Evolutionary conservation across 2,888 invertebrate species (phyloP).

Genomic region (Pollenia amentaria): DNA sequence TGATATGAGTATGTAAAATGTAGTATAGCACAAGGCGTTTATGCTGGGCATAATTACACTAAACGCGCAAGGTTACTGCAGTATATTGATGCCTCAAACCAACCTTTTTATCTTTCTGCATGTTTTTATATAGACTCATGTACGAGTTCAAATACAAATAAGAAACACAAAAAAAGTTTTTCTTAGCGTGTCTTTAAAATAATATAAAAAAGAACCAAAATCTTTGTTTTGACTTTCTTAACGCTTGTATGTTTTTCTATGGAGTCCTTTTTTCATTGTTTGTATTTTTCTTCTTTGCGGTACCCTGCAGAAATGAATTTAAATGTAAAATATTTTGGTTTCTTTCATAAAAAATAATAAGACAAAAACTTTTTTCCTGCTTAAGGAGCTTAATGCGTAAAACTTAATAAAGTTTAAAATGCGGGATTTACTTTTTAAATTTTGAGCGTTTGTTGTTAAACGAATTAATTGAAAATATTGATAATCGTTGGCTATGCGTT

Average conservation of each 20-base stretch:
- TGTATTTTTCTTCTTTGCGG: background rate
- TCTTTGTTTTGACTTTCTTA: constrained; percentile 26
- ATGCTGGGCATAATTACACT: constrained; percentile 62
- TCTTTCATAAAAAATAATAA: too few species aligned
- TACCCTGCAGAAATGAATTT: constrained; percentile 9
- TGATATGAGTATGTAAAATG: background rate
- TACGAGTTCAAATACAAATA: background rate
- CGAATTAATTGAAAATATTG: too few species aligned
- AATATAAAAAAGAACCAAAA: constrained; percentile 21
- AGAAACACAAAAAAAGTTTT: constrained; percentile 13
- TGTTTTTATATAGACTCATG: background rate
- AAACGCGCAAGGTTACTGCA: constrained; percentile 69
- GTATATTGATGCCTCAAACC: constrained; percentile 51
- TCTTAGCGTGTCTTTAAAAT: constrained; percentile 32
- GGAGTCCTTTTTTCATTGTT: constrained; percentile 11
- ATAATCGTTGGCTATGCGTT: too few species aligned
- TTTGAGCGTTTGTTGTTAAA: too few species aligned
- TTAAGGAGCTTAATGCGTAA: too few species aligned
- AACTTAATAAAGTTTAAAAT: too few species aligned
- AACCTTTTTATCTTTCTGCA: background rate
- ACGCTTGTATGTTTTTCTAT: background rate
- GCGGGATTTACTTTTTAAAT: too few species aligned
- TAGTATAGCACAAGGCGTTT: constrained; percentile 47
- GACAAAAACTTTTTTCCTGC: too few species aligned
- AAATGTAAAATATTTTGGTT: background rate